These are phyloP conservation scores for Laticauda laticaudata DNA, from an alignment of 2,113 vertebrate genomes.

Conservation along the genomic window DNA sequence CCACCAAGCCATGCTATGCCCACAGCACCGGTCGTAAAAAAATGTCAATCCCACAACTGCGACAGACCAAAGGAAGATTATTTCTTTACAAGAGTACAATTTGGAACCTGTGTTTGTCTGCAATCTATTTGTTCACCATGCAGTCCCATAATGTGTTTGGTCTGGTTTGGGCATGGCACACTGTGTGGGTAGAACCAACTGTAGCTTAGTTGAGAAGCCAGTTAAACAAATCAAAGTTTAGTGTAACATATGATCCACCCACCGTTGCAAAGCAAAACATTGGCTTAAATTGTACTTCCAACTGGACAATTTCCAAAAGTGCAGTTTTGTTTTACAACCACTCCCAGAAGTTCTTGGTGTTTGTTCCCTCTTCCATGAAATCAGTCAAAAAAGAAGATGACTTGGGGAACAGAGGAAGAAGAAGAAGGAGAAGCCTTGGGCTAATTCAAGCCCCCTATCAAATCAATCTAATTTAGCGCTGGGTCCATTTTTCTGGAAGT, in stretches of 20 bases:
- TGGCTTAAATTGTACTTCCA: neutral
- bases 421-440: neutral
- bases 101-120: neutral
- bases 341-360: conserved; percentile 14
- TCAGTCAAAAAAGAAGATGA: neutral
- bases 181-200: neutral
- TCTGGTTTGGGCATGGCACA: neutral
- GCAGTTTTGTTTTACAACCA: neutral
- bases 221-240: neutral
- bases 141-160: neutral
- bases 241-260: neutral
- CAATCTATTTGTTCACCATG: neutral
- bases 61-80: neutral
- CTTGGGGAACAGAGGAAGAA: neutral
- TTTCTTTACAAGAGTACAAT: neutral
- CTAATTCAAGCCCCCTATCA: neutral
- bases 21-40: too few species aligned
- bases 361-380: conserved; percentile 18
- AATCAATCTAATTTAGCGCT: neutral
- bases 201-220: neutral
- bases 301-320: neutral
- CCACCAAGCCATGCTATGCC: too few species aligned
- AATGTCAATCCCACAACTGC: too few species aligned
- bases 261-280: neutral
- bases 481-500: neutral